Conservation (phyloP, 2,113 vertebrate genomes). For the Nasalis larvatus region DNA sequence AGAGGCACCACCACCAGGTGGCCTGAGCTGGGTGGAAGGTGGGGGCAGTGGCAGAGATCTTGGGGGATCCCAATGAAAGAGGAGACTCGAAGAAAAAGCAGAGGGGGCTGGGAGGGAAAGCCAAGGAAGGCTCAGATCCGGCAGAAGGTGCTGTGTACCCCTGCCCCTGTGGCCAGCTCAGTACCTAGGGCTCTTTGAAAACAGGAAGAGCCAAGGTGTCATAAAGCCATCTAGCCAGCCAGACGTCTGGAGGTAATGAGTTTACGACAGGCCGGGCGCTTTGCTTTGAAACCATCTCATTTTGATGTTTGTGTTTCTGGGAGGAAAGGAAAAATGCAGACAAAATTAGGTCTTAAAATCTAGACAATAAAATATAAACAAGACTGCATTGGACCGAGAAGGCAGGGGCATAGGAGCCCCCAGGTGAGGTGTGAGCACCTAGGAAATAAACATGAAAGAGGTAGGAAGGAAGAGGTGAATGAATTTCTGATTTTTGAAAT, state of each 20-base stretch:
- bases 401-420: conserved; percentile 32
- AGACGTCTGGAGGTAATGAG: conserved; percentile 99
- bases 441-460: conserved; percentile 27
- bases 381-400: conserved; percentile 72
- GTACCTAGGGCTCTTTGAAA: conserved; percentile 94
- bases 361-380: conserved; percentile 86
- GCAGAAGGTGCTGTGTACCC: conserved; percentile 89
- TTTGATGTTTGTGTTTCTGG: conserved; percentile 94
- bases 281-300: conserved; percentile 94
- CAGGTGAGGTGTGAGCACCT: conserved; percentile 41
- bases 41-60: conserved; percentile 53
- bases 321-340: conserved; percentile 90
- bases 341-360: conserved; percentile 87
- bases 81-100: conserved; percentile 54
- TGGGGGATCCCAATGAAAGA: conserved; percentile 67
- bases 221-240: conserved; percentile 97
- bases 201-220: conserved; percentile 95
- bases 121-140: conserved; percentile 79
- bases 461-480: background rate
- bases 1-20: conserved; percentile 55
- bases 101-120: conserved; percentile 65
- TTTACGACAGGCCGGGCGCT: conserved; percentile 94
- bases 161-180: conserved; percentile 89
- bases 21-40: conserved; percentile 50
- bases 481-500: conserved; percentile 39